Conservation (phyloP, 2,113 vertebrate genomes). For the Mystacornis crossleyi region DNA sequence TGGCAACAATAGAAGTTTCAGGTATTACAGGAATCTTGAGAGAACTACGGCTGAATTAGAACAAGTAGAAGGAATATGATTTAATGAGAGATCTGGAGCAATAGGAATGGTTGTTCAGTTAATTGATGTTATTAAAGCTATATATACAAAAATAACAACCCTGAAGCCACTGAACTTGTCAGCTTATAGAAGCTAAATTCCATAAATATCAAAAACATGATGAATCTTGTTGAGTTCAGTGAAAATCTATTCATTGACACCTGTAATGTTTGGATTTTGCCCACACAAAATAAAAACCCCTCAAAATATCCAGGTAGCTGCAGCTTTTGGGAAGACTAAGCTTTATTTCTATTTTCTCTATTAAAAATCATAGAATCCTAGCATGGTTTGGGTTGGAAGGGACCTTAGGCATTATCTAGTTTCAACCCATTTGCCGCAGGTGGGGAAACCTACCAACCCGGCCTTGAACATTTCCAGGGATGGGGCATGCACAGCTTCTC, state of each 20-base stretch:
- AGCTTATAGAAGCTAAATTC: neutral
- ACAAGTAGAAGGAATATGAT: neutral
- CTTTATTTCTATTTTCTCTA: neutral
- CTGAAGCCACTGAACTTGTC: neutral
- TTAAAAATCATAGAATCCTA: neutral
- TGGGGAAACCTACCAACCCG: neutral
- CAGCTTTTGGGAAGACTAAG: neutral
- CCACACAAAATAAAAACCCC: neutral
- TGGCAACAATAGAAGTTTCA: neutral
- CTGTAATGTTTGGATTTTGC: neutral
- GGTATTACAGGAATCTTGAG: neutral
- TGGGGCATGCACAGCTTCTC: neutral
- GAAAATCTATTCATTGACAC: neutral
- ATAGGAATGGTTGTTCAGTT: neutral
- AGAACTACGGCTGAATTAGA: neutral
- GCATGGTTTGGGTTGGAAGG: neutral
- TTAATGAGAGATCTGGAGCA: neutral
- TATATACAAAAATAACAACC: neutral
- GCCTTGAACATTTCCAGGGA: neutral
- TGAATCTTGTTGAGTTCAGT: neutral
- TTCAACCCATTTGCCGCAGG: rapidly evolving
- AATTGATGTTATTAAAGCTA: neutral
- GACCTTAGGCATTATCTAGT: neutral
- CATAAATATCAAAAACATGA: neutral
- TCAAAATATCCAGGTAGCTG: neutral